phyloP scores from a whole-genome alignment of 1,140 invertebrate species.

The Scaptomyza graminum region DNA sequence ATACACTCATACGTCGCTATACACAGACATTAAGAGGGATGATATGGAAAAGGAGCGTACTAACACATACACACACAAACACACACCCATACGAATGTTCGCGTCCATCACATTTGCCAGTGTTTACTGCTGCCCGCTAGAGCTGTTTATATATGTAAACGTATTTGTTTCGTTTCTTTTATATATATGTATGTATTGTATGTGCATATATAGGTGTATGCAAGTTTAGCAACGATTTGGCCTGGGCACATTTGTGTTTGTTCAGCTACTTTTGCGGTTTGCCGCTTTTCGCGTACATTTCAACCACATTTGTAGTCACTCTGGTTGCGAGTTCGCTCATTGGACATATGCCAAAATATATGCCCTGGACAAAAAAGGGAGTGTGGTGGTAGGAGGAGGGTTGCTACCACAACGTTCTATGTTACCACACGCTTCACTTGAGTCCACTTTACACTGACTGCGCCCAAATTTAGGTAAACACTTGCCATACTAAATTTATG shows the following conservation, averaged over 20 bases:
- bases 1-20: background rate
- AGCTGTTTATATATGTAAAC: constrained; percentile 15
- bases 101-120: constrained; percentile 62
- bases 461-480: constrained; percentile 52
- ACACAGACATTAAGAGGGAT: constrained; percentile 2
- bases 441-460: constrained; percentile 32
- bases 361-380: background rate
- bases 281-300: constrained; percentile 79
- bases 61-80: too few relatives aligned
- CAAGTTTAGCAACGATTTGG: constrained; percentile 55
- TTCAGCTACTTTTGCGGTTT: constrained; percentile 80
- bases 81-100: constrained; percentile 8
- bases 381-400: background rate
- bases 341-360: constrained; percentile 67
- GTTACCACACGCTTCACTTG: constrained; percentile 37
- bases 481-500: constrained; percentile 40
- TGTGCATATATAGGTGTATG: constrained; percentile 23
- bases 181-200: constrained; percentile 8
- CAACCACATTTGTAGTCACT: constrained; percentile 79
- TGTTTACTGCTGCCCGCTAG: constrained; percentile 43
- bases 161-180: constrained; percentile 28
- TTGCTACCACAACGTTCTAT: constrained; percentile 15
- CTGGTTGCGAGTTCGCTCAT: constrained; percentile 53
- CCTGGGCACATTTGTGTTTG: constrained; percentile 77
- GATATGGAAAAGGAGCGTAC: background rate